phyloP scores from a whole-genome alignment of 1,140 invertebrate species.

The Gerris buenoi region DNA sequence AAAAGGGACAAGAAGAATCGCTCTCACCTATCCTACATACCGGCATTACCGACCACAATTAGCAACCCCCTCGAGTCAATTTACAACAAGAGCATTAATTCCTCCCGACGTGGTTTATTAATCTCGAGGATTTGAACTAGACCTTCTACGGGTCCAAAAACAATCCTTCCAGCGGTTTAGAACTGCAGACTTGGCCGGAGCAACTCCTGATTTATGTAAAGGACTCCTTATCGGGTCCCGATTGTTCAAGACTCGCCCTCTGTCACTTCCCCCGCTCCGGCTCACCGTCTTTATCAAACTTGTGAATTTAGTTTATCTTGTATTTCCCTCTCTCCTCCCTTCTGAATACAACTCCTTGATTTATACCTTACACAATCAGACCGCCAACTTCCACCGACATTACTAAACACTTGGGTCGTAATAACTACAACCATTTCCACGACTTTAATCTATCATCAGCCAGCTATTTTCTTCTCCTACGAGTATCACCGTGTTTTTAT shows the following conservation, averaged over 20 bases:
- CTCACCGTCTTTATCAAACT: background rate
- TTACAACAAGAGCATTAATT: background rate
- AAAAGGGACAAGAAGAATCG: background rate
- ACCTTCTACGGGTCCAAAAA: background rate
- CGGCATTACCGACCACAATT: background rate
- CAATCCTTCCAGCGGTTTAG: background rate
- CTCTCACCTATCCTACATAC: no score
- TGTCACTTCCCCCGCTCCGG: background rate
- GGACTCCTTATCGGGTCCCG: background rate
- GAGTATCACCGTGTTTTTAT: background rate
- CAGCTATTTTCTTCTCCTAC: background rate
- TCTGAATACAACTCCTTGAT: background rate
- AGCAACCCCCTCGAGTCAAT: background rate
- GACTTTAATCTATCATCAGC: background rate
- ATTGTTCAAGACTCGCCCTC: background rate
- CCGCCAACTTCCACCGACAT: background rate
- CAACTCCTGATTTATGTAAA: background rate
- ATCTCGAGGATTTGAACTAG: background rate
- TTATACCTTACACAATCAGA: background rate
- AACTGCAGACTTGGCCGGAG: background rate
- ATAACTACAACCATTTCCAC: background rate
- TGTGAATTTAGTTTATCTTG: background rate
- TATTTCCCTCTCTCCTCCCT: background rate
- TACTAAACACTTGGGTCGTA: background rate
- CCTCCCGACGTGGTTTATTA: background rate